Base-by-base conservation (phyloP, 2,113 vertebrate species). In the Emberiza fucata region DNA sequence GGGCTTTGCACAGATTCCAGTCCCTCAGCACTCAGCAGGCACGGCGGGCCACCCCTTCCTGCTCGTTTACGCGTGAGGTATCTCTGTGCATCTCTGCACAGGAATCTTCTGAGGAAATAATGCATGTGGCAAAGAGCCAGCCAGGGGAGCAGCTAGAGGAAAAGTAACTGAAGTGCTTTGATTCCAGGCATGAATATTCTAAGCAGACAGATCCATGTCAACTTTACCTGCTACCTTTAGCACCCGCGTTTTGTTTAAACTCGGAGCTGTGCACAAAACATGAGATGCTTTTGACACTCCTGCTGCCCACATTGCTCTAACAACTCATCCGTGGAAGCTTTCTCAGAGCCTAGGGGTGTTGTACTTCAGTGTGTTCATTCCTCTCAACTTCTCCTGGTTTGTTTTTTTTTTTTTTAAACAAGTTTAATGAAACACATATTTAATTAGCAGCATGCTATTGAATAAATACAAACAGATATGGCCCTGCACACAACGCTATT, bases 401-500 rank as follows among this genome's bases (percentile, higher is more conserved):
- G 5, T 24, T 89, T 53, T 33, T 37, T 37, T 54, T 94, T 94
- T 97, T 96, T 79, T 72, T 19, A 21, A 93, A 28, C 94, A 97
- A 95, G 91, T 98, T 98, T 98, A 98, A 98, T 98, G 97, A 97
- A 97, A 98, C 95, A 98, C 92, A 64, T 98, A 97, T 97, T 98
- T 97, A 98, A 98, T 98, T 97, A 98, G 95, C 97, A 95, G 76
- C 92, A 88, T 12, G 5, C 68, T 96, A 97, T 96, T 96, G 95
- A 97, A 97, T 96, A 98, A 96, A 98, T 97, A 96, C 94, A 97
- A 97, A 96, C 91, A 97, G 70, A 93, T 95, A 92, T 97, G 91
- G 76, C 69, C 76, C 84, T 93, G 69, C 90, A 72, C 53, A 80
- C 60, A 83, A 42, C 1, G 5, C 84, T 95, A 16, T 29, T 83